Base-by-base conservation (phyloP, 2,888 invertebrate species). In the Tenthredo amoena region DNA sequence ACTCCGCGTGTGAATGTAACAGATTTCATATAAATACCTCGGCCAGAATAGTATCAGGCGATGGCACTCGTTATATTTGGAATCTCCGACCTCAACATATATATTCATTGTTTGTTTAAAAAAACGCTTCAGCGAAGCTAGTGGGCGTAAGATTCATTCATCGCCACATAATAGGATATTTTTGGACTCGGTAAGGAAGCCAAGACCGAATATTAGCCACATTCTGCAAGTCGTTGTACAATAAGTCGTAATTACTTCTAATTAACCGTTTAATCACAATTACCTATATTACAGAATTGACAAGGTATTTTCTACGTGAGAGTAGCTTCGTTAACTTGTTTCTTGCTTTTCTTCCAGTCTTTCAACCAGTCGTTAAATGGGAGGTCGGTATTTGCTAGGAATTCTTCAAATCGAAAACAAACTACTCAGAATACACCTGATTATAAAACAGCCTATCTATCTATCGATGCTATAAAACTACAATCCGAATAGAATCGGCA, bases 11-110 rank as follows among this genome's bases (percentile, higher is more conserved):
- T 74, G 77, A 77, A 77, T 77, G 47, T 55, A 77, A 77, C 77
- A 55, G 77, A 77, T 77, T 77, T 77, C 6, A 55, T 77, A 77
- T 77, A 77, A 77, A 50, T 77, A 77, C 55, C 55, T 77, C 77
- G 77, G 77, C 47, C 55, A 15, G 37, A 77, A 81, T 21, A 62
- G 40, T 81, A 62, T 40, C 31, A 31, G n/a, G 37, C 37, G 37
- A 81, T 81, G 77, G 77, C 50, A 77, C 34, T 50, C 55, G 77
- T 81, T 81, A 62, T 81, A 58, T 62, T 40, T 81, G 81, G 81
- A 81, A 81, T 81, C 81, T 15, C 40, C 62, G 62, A 58, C 81
- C 81, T 81, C 58, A 40, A 81, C 81, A 62, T 81, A 34, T 81
- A 55, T n/a, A 15, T 62, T 58, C 58, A 81, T 81, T 81, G 81